Evolutionary conservation across 2,113 vertebrate genomes (phyloP).

Genomic region (Hemiscyllium ocellatum): DNA sequence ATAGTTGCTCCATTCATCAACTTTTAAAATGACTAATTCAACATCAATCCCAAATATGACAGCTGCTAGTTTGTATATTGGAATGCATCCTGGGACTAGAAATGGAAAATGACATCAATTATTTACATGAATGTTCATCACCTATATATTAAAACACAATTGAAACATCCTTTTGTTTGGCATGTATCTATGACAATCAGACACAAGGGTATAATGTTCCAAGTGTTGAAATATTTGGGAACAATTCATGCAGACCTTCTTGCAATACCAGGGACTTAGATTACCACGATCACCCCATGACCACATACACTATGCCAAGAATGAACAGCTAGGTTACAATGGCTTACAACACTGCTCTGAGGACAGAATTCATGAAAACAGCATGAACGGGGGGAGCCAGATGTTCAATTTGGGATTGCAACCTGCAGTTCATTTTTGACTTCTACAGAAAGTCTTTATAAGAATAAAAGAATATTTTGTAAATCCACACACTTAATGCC

Average conservation of each 20-base stretch:
- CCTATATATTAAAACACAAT: conserved; percentile 1
- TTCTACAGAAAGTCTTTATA: too few relatives aligned
- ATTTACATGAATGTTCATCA: not conserved
- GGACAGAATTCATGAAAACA: not conserved
- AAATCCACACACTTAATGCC: too few relatives aligned
- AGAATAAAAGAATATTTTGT: too few relatives aligned
- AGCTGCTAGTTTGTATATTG: not conserved
- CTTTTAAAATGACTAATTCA: not conserved
- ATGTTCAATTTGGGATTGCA: not conserved
- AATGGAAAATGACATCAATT: not conserved
- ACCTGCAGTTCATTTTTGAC: not conserved
- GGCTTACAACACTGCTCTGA: not conserved
- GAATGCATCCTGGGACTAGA: not conserved
- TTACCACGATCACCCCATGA: not conserved
- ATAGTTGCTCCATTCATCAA: not conserved
- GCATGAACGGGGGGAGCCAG: not conserved
- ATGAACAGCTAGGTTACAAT: not conserved
- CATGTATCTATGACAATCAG: not conserved
- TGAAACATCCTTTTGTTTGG: not conserved
- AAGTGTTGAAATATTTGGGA: not conserved
- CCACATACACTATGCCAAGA: not conserved
- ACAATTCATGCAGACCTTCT: not conserved
- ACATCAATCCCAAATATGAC: not conserved
- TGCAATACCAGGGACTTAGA: not conserved
- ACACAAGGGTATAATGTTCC: not conserved